These are phyloP conservation scores for Sesia bembeciformis DNA, from an alignment of 2,888 invertebrate species.

Conservation along the genomic window DNA sequence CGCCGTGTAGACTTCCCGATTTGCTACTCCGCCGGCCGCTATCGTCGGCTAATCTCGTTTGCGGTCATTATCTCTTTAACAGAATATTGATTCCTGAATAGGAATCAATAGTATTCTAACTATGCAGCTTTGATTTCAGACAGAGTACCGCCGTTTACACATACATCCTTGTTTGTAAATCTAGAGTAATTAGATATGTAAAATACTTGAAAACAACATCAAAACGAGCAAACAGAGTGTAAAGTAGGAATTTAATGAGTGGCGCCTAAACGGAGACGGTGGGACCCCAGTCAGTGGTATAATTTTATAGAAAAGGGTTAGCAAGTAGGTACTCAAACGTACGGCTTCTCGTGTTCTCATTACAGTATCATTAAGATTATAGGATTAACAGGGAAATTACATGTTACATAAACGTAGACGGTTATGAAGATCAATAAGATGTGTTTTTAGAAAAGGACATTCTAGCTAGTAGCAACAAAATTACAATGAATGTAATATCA, in stretches of 20 bases:
- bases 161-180: slow-evolving; percentile 1
- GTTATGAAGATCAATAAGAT: too few relatives aligned
- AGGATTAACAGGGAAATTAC: too few relatives aligned
- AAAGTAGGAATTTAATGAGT: slow-evolving; percentile 17
- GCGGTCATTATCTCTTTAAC: slow-evolving; percentile 12
- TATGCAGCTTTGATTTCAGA: slow-evolving; percentile 3
- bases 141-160: slow-evolving; percentile 1
- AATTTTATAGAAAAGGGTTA: slow-evolving; percentile 12
- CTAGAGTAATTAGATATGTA: slow-evolving; percentile 8
- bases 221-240: slow-evolving; percentile 12
- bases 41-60: slow-evolving; percentile 35
- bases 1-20: slow-evolving; percentile 46
- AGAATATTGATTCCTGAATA: not conserved
- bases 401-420: too few relatives aligned
- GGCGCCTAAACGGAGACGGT: slow-evolving; percentile 17
- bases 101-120: slow-evolving; percentile 1
- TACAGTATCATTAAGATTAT: not conserved
- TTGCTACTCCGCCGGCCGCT: slow-evolving; percentile 19
- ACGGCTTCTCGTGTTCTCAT: slow-evolving; percentile 7
- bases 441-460: too few relatives aligned
- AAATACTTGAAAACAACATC: slow-evolving; percentile 15
- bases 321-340: slow-evolving; percentile 10
- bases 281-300: slow-evolving; percentile 9
- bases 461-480: too few relatives aligned
- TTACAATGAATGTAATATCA: not conserved